Base-by-base conservation (phyloP, 2,888 invertebrate genomes). In the Nemurella pictetii region DNA sequence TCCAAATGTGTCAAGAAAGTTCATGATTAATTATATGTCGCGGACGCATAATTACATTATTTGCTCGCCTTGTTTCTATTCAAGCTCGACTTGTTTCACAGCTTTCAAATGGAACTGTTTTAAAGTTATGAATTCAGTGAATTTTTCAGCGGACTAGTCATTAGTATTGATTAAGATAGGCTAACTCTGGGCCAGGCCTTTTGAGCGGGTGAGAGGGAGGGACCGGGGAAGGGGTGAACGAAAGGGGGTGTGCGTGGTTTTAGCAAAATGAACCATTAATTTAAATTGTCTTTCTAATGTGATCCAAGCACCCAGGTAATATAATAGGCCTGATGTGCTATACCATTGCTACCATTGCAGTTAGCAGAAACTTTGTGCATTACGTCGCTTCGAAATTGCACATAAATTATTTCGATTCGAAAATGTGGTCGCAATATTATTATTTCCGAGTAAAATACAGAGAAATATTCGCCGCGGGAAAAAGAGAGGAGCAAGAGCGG, bases 191-290 rank as follows among this genome's bases (percentile, higher is more conserved):
- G 20, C 9, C 55, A 20, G 55, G 55, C 32, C 32, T 5, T 32
- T 3, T 3, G 4, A 32, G 32, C 9, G 73, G 4, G 73, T 25
- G 73, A 25, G 73, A 20, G n/a, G n/a, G n/a, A n/a, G n/a, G n/a
- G n/a, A n/a, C n/a, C n/a, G n/a, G n/a, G n/a, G 32, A 32, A 32
- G 9, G 3, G 9, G 32, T 9, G 32, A 32, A 25, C 4, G 73
- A 20, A 28, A 12, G 75, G 5, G 75, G 27, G 27, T 20, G 75
- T 28, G 75, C 27, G 28, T 9, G 75, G 75, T 26, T 73, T 26
- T 75, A 75, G 28, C 75, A 25, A 75, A 75, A 75, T 75, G 75
- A 81, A 36, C 80, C 35, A 81, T 81, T 81, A 81, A 81, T 81
- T 81, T 35, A 81, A 81, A 81, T 81, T 30, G 80, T 35, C 32